These are phyloP conservation scores for Polyergus mexicanus DNA, from an alignment of 1,140 invertebrate genomes.

Conservation along the genomic window DNA sequence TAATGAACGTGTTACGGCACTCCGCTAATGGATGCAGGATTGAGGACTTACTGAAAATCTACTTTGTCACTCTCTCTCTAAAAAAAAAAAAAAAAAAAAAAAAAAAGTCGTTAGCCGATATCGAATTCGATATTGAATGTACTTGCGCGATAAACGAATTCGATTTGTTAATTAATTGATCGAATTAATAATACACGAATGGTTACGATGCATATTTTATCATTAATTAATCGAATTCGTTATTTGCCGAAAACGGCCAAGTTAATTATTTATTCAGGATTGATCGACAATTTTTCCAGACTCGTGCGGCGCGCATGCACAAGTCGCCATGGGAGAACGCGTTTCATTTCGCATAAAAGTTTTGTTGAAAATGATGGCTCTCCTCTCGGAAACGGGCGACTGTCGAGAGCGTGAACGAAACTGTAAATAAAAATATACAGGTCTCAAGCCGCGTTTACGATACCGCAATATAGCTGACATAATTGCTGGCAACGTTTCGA, in stretches of 20 bases:
- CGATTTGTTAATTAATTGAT: conserved; percentile 36
- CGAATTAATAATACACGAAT: conserved; percentile 2
- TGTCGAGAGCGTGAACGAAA: conserved; percentile 3
- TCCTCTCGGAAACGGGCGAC: not conserved
- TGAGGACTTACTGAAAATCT: conserved; percentile 43
- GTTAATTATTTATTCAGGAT: conserved; percentile 23
- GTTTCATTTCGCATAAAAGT: not conserved
- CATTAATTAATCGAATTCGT: conserved; percentile 23
- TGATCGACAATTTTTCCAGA: not conserved
- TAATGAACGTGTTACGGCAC: conserved; percentile 17
- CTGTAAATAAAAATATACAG: conserved; percentile 43
- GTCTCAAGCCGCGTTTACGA: conserved; percentile 9
- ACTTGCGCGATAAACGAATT: not conserved
- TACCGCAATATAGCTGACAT: conserved; percentile 21
- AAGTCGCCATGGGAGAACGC: not conserved
- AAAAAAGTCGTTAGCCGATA: not conserved
- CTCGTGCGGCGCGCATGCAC: not conserved
- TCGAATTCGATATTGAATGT: conserved; percentile 1
- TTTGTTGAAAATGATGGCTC: conserved; percentile 12
- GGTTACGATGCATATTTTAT: conserved; percentile 33
- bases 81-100: conserved; percentile 34
- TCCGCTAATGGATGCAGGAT: conserved; percentile 22
- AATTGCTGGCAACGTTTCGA: conserved; percentile 54
- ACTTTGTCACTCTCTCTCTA: not conserved
- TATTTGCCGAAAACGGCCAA: conserved; percentile 7